A percentile compares a stretch with the other conserved stretches of the same genome.
phyloP scores from a whole-genome alignment of 1,140 invertebrate genomes.

The Philotrypesis tridentata region DNA sequence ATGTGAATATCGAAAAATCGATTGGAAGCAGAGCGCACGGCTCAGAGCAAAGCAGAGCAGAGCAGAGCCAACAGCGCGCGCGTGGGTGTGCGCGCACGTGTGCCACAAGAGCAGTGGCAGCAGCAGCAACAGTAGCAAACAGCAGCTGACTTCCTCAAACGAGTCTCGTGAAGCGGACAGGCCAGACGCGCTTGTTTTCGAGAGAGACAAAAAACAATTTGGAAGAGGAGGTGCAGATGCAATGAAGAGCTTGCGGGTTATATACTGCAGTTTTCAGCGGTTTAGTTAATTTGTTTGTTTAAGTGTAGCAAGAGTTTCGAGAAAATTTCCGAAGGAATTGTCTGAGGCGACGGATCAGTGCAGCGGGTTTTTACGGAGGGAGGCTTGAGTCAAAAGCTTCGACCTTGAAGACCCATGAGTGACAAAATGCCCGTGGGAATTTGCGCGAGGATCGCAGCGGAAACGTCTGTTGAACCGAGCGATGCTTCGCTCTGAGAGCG shows the following conservation, averaged over 20 bases:
- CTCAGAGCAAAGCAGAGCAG: background rate
- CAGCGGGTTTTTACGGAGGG: background rate
- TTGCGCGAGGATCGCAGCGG: background rate
- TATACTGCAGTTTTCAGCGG: too few species aligned
- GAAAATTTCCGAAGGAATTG: too few species aligned
- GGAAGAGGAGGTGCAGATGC: background rate
- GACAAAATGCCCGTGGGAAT: constrained; percentile 26
- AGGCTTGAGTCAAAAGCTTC: constrained; percentile 16
- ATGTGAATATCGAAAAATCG: too few species aligned
- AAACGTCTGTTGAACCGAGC: background rate
- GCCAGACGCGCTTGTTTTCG: constrained; percentile 4
- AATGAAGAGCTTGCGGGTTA: background rate
- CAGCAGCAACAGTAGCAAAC: too few species aligned
- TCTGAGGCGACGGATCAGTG: too few species aligned
- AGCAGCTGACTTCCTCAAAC: constrained; percentile 31
- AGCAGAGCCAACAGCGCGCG: constrained; percentile 1
- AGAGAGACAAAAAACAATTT: background rate
- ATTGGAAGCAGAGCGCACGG: too few species aligned
- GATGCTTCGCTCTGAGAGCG: constrained; percentile 8
- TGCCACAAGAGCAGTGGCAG: too few species aligned
- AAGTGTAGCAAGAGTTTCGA: too few species aligned
- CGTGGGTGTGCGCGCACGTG: constrained; percentile 4
- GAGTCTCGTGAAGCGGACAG: background rate
- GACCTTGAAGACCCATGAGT: constrained; percentile 6
- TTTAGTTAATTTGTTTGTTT: too few species aligned